These are phyloP conservation scores for Solenopsis invicta DNA, from an alignment of 1,140 invertebrate genomes.

Conservation along the genomic window DNA sequence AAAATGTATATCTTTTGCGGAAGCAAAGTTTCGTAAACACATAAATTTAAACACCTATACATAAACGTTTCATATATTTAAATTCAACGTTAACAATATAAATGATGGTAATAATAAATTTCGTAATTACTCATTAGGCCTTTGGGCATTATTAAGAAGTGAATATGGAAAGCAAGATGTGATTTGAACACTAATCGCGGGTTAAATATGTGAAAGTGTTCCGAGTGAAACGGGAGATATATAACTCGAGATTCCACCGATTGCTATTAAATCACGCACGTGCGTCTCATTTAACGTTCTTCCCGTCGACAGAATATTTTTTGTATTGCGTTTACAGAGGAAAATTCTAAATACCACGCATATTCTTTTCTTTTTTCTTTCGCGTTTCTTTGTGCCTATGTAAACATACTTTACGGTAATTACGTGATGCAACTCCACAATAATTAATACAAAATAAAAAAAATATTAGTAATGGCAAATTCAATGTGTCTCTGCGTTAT, in stretches of 20 bases:
- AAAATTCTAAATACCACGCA: neutral
- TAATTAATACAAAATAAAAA: neutral
- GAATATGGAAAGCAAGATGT: neutral
- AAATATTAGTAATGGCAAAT: neutral
- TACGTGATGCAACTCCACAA: neutral
- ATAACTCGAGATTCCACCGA: constrained; percentile 22
- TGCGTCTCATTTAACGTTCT: constrained; percentile 13
- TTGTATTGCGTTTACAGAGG: neutral
- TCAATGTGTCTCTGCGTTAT: too few relatives aligned
- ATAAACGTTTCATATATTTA: neutral
- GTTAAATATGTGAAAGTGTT: constrained; percentile 24
- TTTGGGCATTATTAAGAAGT: neutral
- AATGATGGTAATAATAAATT: neutral
- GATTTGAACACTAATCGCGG: neutral
- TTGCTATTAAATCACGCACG: constrained; percentile 19
- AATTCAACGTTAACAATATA: neutral
- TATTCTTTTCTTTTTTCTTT: neutral
- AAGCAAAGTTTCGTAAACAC: constrained; percentile 18
- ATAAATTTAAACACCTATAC: neutral
- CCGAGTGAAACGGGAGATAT: constrained; percentile 20
- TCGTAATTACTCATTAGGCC: neutral
- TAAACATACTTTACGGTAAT: neutral
- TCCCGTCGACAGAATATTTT: neutral
- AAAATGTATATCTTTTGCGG: neutral
- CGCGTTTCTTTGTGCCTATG: neutral